Evolutionary conservation across 2,113 vertebrate genomes (phyloP).

Genomic region (Pangasianodon gigas): DNA sequence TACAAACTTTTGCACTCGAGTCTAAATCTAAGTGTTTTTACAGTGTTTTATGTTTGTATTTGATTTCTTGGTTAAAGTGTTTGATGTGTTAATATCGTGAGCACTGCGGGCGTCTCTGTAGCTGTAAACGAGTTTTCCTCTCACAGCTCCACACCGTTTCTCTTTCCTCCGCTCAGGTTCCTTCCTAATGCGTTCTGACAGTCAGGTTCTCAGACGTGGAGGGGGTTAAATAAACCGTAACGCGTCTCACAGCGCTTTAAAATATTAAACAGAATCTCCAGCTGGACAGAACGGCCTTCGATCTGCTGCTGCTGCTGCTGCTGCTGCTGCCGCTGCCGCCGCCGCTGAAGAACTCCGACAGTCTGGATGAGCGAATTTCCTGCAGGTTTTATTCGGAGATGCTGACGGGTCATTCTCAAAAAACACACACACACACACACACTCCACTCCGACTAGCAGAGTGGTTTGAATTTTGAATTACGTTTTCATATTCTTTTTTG

Average conservation of each 20-base stretch:
- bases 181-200: slow-evolving; percentile 75
- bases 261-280: slow-evolving; percentile 52
- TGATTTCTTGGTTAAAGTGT: neutral
- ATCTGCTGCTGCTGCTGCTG: no score
- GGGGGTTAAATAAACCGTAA: slow-evolving; percentile 71
- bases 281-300: neutral
- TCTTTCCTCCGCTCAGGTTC: slow-evolving; percentile 62
- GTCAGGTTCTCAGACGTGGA: slow-evolving; percentile 64
- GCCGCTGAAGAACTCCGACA: neutral
- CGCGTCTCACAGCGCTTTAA: slow-evolving; percentile 47
- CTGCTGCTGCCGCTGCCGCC: no score
- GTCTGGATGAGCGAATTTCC: neutral
- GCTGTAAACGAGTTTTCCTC: neutral
- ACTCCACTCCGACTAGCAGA: neutral
- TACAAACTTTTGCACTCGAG: neutral
- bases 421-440: no score
- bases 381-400: neutral
- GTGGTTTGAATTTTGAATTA: no score
- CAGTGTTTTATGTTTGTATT: neutral
- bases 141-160: slow-evolving; percentile 70
- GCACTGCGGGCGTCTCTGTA: neutral
- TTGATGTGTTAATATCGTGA: neutral
- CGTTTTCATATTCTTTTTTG: neutral
- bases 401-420: neutral
- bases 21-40: neutral